phyloP scores from a whole-genome alignment of 1,140 invertebrate genomes.

The Monochamus saltuarius region DNA sequence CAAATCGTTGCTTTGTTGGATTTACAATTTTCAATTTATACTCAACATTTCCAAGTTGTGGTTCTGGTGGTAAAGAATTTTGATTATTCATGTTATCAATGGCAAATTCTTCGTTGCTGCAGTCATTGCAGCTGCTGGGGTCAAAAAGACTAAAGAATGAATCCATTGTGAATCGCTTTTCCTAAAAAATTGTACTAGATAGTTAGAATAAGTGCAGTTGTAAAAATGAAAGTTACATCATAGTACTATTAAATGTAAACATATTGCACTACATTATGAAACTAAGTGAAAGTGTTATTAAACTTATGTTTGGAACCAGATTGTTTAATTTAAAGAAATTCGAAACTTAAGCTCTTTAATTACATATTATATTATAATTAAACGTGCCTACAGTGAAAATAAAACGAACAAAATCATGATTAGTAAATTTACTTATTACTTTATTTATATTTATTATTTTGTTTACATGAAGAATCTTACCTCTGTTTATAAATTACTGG shows the following conservation, averaged over 20 bases:
- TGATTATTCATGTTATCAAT: slow-evolving; percentile 41
- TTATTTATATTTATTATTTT: too few relatives aligned
- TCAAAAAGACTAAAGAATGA: slow-evolving; percentile 79
- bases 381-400: too few relatives aligned
- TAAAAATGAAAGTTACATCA: slow-evolving; percentile 9
- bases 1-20: slow-evolving; percentile 80
- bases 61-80: slow-evolving; percentile 77
- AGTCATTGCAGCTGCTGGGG: slow-evolving; percentile 52
- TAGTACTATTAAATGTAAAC: slow-evolving; percentile 7
- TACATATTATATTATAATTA: too few relatives aligned
- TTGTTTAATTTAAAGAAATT: too few relatives aligned
- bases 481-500: too few relatives aligned
- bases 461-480: too few relatives aligned
- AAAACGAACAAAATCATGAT: background rate
- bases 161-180: slow-evolving; percentile 59
- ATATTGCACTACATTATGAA: slow-evolving; percentile 27
- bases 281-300: slow-evolving; percentile 27
- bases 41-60: slow-evolving; percentile 87
- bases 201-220: background rate
- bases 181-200: slow-evolving; percentile 8
- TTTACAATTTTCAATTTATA: slow-evolving; percentile 89
- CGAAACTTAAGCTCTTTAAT: too few relatives aligned
- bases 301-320: too few relatives aligned
- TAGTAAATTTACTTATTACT: background rate
- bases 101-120: slow-evolving; percentile 46